Evolutionary conservation across 1,140 invertebrate genomes (phyloP), one percentile per base, ranked within the genome.

Genomic region (Araneus ventricosus): DNA sequence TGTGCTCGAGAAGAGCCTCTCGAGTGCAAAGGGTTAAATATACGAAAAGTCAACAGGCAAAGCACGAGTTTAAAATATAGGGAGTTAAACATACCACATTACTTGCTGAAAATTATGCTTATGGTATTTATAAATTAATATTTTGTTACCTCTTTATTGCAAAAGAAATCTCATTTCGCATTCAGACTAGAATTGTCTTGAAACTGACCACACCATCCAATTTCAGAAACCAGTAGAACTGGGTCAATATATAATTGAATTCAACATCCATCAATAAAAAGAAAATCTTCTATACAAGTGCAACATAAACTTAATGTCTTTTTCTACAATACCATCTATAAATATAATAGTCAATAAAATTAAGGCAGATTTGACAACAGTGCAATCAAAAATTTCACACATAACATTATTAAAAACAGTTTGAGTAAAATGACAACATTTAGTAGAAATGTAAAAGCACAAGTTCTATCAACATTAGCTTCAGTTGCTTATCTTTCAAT

Each of bases 391-490:
- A 52, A 75, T 37, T 34, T 70, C 4, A 34, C 70, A 75, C 70
- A 20, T 22, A 75, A 75, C 70, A 75, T 17, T 37, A 34, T 75
- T 75, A 75, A 37, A 37, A 75, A 37, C 34, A 37, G 5, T 70
- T 75, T 37, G 27, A 22, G 27, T 75, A 75, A 75, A 75, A 75
- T 75, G 27, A 30, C 67, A 75, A 75, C 67, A 75, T 75, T 75
- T 37, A 75, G 70, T 75, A 75, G 34, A 75, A 75, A 24, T 75
- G 30, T 75, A 75, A 75, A 75, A 75, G 70, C 70, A 75, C 34
- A 75, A 75, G 30, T 75, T 75, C 70, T 75, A 75, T 75, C 70
- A 75, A 75, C 70, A 75, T 34, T 30, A 34, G 70, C 27, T 67
- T 75, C 70, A 75, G 14, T 20, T 75, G 30, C 14, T 34, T 75